phyloP scores from a whole-genome alignment of 2,113 vertebrate genomes.

The Tetraodon nigroviridis region DNA sequence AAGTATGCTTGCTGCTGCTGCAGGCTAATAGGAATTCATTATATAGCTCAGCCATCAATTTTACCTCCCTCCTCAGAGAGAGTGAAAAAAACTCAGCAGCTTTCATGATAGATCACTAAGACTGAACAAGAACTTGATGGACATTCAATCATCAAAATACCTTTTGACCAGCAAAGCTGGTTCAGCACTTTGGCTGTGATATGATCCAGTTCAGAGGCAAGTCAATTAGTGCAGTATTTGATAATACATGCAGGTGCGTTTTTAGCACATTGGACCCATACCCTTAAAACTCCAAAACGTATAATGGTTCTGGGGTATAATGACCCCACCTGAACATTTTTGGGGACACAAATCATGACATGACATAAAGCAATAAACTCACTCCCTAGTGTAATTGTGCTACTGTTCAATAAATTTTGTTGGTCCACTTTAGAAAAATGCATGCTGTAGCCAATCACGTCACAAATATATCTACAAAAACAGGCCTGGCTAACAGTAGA shows the following conservation, averaged over 20 bases:
- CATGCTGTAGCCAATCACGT: too few species aligned
- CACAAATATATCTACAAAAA: too few species aligned
- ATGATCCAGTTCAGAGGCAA: neutral
- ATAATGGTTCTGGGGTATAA: too few species aligned
- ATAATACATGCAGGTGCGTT: neutral
- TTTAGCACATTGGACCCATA: neutral
- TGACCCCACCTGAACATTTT: too few species aligned
- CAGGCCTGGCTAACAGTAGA: too few species aligned
- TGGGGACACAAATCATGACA: too few species aligned
- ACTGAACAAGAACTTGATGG: constrained; percentile 35
- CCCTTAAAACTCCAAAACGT: neutral
- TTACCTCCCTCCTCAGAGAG: constrained; percentile 25
- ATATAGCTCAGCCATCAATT: constrained; percentile 57
- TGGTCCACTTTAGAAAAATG: too few species aligned
- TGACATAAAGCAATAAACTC: too few species aligned
- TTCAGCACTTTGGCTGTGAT: neutral
- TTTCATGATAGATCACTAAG: constrained; percentile 44
- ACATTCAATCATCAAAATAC: constrained; percentile 37
- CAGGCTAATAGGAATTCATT: constrained; percentile 49
- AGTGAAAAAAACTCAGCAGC: constrained; percentile 30
- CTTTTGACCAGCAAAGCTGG: constrained; percentile 11
- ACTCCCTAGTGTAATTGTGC: too few species aligned
- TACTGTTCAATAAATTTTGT: too few species aligned
- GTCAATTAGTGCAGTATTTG: neutral
- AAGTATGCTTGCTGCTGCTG: constrained; percentile 12